These are phyloP conservation scores for Mythimna pallens DNA, from an alignment of 2,888 invertebrate species.

Conservation along the genomic window DNA sequence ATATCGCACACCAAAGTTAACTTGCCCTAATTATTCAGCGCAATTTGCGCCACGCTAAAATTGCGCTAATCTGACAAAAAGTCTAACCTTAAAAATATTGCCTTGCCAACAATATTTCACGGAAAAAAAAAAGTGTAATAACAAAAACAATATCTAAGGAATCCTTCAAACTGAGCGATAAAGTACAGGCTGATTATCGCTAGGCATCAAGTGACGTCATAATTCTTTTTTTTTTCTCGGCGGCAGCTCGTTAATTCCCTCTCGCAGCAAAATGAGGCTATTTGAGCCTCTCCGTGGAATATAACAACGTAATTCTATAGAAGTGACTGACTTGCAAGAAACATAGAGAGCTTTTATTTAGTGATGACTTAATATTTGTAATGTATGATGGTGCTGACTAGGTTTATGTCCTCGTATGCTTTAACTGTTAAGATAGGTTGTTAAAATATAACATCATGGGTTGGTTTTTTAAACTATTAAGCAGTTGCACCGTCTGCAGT, in stretches of 20 bases:
- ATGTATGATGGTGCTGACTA: constrained; percentile 27
- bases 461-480: not conserved
- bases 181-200: constrained; percentile 77
- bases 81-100: constrained; percentile 61
- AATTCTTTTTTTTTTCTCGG: constrained; percentile 76
- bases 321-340: constrained; percentile 73
- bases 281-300: constrained; percentile 73
- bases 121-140: constrained; percentile 64
- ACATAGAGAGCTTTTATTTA: constrained; percentile 62
- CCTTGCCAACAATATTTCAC: constrained; percentile 48
- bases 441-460: not conserved
- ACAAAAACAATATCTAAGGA: constrained; percentile 72
- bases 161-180: constrained; percentile 73
- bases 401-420: not conserved
- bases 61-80: constrained; percentile 62
- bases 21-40: constrained; percentile 59
- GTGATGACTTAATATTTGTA: constrained; percentile 56
- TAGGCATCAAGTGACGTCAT: constrained; percentile 78
- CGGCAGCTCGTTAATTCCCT: constrained; percentile 76
- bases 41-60: constrained; percentile 63
- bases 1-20: constrained; percentile 62
- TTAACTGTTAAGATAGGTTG: not conserved
- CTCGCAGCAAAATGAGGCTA: constrained; percentile 76
- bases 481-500: no score
- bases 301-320: constrained; percentile 74